Evolutionary conservation across 2,888 invertebrate genomes (phyloP), one percentile per base, ranked within the genome.

Genomic region (Chloroclysta siterata): DNA sequence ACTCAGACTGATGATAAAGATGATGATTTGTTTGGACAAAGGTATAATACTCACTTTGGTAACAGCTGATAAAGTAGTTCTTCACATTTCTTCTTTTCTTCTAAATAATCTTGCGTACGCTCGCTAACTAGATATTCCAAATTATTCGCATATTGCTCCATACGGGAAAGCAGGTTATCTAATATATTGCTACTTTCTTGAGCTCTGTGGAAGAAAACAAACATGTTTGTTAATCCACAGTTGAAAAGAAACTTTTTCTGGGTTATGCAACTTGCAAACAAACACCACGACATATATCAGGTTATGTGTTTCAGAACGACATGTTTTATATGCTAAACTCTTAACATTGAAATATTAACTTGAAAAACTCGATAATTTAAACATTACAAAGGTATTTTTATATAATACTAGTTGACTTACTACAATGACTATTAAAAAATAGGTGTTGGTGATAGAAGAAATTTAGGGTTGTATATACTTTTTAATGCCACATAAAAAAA

Each of bases 111-210:
- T 64, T 98, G 97, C 0, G 99, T 99, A 72, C 99, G 94, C 86
- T 99, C 99, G 80, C 98, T 98, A 28, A 99, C 99, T 72, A 99
- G 94, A 47, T 96, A 95, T 92, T 99, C 99, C 87, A 99, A 95
- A 89, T 99, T 99, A 93, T 98, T 99, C 41, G 99, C 99, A 83
- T 99, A 99, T 86, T 99, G 98, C 86, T 99, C 99, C 99, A 99
- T 99, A 72, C 99, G 97, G 60, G 98, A 97, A 54, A 98, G 94
- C 66, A 99, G 94, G 91, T 99, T 99, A 93, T 99, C 99, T 78
- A 98, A 94, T 72, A 99, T 97, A 88, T 98, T 98, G 72, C 98
- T 97, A 82, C 97, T 97, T 88, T 98, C 97, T 88, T 97, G 97
- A 79, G 96, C 96, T 85, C 98, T 98, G 93, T 60, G 60, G 70